Percentiles rank a stretch among this genome's conserved stretches.
Conservation (phyloP, 1,140 invertebrate species). For the Cydia fagiglandana region DNA sequence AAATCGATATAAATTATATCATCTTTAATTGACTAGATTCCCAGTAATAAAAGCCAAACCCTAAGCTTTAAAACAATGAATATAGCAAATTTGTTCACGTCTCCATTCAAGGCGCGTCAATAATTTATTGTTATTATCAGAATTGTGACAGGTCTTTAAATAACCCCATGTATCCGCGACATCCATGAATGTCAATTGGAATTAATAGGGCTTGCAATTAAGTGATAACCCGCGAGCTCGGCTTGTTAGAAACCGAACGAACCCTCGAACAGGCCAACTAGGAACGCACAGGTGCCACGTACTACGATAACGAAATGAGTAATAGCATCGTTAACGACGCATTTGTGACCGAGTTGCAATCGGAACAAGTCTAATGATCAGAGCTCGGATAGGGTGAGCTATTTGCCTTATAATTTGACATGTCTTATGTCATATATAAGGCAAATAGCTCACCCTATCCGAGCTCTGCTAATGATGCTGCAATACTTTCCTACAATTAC, state of each 20-base stretch:
- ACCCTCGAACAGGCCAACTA: conserved; percentile 5
- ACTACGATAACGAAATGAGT: conserved; percentile 6
- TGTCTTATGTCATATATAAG: too few relatives aligned
- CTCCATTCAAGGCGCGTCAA: not conserved
- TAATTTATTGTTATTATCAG: conserved; percentile 23
- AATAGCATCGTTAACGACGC: conserved; percentile 7
- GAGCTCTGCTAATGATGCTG: not conserved
- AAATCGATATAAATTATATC: not conserved
- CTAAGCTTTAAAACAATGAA: not conserved
- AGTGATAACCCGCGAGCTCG: conserved; percentile 20
- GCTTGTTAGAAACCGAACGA: not conserved
- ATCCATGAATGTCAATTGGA: conserved; percentile 29
- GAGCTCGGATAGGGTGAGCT: too few relatives aligned
- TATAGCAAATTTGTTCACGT: conserved; percentile 1
- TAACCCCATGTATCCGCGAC: conserved; percentile 19
- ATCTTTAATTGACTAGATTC: not conserved
- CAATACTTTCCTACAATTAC: not conserved
- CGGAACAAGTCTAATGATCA: not conserved
- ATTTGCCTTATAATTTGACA: too few relatives aligned
- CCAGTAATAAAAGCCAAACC: not conserved
- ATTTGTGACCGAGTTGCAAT: not conserved
- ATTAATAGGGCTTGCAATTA: conserved; percentile 30
- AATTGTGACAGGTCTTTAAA: conserved; percentile 8
- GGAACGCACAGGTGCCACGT: not conserved
- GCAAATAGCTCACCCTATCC: too few relatives aligned